Percentiles rank a stretch among this genome's conserved stretches.
Conservation (phyloP, 2,888 invertebrate genomes). For the Erebia aethiops region DNA sequence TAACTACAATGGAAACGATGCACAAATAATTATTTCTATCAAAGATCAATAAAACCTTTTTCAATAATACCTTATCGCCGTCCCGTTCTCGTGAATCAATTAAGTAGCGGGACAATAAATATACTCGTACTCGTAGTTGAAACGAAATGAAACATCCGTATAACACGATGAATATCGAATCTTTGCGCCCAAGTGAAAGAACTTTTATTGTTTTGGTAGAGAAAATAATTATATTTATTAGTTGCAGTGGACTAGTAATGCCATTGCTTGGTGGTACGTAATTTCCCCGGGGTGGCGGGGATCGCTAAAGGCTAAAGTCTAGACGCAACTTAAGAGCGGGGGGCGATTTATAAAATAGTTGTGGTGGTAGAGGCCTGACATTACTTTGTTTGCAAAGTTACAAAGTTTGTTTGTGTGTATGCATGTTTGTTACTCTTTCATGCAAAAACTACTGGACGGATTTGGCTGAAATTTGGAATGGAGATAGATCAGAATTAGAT, state of each 20-base stretch:
- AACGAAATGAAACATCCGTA: background rate
- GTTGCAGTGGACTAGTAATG: slow-evolving; percentile 55
- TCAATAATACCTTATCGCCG: background rate
- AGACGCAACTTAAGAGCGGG: slow-evolving; percentile 44
- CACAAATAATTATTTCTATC: background rate
- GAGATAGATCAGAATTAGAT: too few species aligned
- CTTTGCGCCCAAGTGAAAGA: slow-evolving; percentile 1
- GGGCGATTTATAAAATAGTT: slow-evolving; percentile 36
- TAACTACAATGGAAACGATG: background rate
- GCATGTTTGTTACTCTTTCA: too few species aligned
- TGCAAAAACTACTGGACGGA: too few species aligned
- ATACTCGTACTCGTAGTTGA: background rate
- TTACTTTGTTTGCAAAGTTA: too few species aligned
- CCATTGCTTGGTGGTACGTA: slow-evolving; percentile 56
- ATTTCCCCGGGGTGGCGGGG: slow-evolving; percentile 67
- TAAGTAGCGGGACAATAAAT: background rate
- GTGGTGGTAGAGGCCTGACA: background rate
- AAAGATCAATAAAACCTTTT: background rate
- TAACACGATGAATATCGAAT: background rate
- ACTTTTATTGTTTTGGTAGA: slow-evolving; percentile 29
- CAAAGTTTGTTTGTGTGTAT: too few species aligned
- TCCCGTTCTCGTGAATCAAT: background rate
- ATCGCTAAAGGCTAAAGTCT: slow-evolving; percentile 37
- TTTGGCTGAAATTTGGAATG: too few species aligned
- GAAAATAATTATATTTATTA: slow-evolving; percentile 68